Evolutionary conservation across 1,140 invertebrate species (phyloP).

Genomic region (Ctenoplectra terminalis): DNA sequence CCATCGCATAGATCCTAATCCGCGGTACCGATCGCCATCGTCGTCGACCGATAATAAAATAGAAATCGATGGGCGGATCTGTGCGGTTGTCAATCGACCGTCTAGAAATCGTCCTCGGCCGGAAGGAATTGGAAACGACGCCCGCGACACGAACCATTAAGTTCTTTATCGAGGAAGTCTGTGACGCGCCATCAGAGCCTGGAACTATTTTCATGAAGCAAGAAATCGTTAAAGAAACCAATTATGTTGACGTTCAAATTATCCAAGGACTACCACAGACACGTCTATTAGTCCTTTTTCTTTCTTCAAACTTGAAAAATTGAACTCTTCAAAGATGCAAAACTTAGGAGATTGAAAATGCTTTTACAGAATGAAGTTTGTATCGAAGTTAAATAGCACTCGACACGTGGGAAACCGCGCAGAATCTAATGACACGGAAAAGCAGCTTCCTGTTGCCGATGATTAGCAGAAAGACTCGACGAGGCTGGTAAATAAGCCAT

Average conservation of each 20-base stretch:
- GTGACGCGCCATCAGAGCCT: background rate
- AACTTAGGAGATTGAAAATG: background rate
- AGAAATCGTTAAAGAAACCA: background rate
- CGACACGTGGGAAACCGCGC: constrained; percentile 17
- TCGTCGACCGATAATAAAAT: constrained; percentile 61
- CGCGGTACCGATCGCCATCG: constrained; percentile 23
- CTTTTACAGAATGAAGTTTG: background rate
- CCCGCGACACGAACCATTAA: constrained; percentile 42
- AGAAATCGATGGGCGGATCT: constrained; percentile 71
- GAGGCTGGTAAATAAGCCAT: constrained; percentile 26
- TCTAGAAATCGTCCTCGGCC: constrained; percentile 12
- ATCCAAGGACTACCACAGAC: constrained; percentile 1
- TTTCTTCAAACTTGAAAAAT: constrained; percentile 28
- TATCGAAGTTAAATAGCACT: background rate
- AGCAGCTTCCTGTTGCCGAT: constrained; percentile 56
- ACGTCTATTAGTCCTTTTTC: background rate
- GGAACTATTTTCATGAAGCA: constrained; percentile 3
- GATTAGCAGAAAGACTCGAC: constrained; percentile 50
- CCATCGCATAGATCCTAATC: constrained; percentile 28
- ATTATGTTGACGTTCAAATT: background rate
- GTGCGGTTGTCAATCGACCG: constrained; percentile 18
- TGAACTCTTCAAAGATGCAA: background rate
- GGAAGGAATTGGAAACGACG: constrained; percentile 23
- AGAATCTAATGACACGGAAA: constrained; percentile 53
- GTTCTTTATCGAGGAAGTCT: constrained; percentile 17